A percentile compares a stretch with the other conserved stretches of the same genome.
Evolutionary conservation across 1,140 invertebrate genomes (phyloP).

Genomic region (Bombus fervidus): DNA sequence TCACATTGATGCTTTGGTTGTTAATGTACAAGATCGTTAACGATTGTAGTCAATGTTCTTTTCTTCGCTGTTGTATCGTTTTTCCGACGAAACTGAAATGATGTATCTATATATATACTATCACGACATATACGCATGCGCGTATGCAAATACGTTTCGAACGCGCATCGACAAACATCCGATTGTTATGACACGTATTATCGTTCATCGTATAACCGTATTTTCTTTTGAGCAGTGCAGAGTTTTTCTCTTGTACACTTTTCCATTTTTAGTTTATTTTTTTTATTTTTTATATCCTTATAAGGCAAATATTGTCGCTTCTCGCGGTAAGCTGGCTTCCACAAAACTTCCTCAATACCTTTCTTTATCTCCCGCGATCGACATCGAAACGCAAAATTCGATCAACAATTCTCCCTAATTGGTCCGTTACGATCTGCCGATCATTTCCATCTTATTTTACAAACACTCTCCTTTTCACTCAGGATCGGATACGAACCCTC

Average conservation of each 20-base stretch:
- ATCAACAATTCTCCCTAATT: background rate
- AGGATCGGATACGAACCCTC: background rate
- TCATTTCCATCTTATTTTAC: background rate
- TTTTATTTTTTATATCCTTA: background rate
- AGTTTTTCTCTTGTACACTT: background rate
- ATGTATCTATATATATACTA: background rate
- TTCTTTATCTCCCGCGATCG: background rate
- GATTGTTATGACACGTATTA: background rate
- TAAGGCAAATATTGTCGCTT: constrained; percentile 15
- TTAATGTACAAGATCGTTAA: constrained; percentile 50
- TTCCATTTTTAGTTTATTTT: background rate
- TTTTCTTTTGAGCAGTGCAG: background rate
- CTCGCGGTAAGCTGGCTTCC: background rate
- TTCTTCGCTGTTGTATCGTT: background rate
- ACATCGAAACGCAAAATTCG: background rate
- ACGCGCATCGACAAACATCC: background rate
- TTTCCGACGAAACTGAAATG: background rate
- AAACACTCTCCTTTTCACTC: background rate
- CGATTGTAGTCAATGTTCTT: background rate
- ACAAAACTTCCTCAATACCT: background rate
- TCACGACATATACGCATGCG: background rate
- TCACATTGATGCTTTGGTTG: constrained; percentile 64
- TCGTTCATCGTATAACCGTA: background rate
- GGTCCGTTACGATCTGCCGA: background rate
- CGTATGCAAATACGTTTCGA: background rate